Evolutionary conservation across 2,888 invertebrate species (phyloP).

Genomic region (Coronaproctus castanopsis): DNA sequence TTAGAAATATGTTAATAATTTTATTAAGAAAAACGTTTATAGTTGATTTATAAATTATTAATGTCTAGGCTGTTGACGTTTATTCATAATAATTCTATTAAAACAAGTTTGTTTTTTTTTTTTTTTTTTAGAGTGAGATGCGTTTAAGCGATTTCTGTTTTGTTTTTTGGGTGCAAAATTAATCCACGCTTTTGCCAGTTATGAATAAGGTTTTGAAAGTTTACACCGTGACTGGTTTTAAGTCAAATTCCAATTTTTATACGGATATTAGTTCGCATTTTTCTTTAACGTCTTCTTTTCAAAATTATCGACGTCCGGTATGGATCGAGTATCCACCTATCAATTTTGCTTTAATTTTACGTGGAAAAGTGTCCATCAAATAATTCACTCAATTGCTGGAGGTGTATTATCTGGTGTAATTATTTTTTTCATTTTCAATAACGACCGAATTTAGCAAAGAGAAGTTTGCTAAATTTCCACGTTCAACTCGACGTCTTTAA

Average conservation of each 20-base stretch:
- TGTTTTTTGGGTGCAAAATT: background rate
- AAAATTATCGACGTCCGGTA: background rate
- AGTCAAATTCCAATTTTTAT: background rate
- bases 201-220: conserved; percentile 19
- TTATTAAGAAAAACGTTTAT: background rate
- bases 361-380: background rate
- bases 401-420: background rate
- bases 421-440: background rate
- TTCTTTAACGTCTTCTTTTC: background rate
- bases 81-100: background rate
- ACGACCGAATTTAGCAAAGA: background rate
- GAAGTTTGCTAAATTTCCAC: background rate
- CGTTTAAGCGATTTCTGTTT: background rate
- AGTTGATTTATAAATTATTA: background rate
- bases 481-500: background rate
- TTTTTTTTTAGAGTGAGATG: background rate
- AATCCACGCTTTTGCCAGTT: conserved; percentile 20
- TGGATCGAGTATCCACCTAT: background rate
- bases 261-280: background rate
- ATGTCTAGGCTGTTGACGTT: background rate
- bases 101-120: background rate
- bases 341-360: background rate
- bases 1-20: background rate
- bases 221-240: background rate
- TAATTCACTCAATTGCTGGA: background rate